Base-by-base conservation (phyloP, 2,797 vertebrate genomes). In the Denticeps clupeoides region DNA sequence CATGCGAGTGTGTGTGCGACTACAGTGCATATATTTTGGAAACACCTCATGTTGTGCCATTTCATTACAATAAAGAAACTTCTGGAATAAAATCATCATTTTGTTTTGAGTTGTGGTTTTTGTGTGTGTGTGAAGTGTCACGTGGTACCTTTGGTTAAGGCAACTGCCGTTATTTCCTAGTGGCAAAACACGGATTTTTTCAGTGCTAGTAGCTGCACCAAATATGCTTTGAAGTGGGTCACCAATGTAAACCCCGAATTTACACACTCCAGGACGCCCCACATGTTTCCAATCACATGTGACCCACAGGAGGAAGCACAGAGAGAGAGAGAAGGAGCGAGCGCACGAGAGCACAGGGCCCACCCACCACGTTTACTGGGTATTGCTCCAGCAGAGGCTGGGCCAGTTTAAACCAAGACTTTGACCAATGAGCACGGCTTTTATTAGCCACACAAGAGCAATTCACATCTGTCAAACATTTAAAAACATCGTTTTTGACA, bases 401-500 rank as follows among this genome's bases (percentile, higher is more conserved):
- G 51, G 68, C 68, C 67, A 62, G 70, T 71, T 77, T 72, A 71
- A 69, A 73, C 2, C 45, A 41, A 31, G 51, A 50, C 58, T 63
- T 35, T 58, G 55, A 49, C 50, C 41, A 45, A 65, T 63, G 45
- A 45, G 53, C 63, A 24, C 13, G 15, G 40, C 66, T 75, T 69
- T 70, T 72, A 49, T 49, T 56, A 63, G 65, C 58, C 60, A 49
- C 59, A 55, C 26, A 11, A 50, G 62, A 60, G 65, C 45, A 49
- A 48, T 68, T 62, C 65, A 44, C 58, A 58, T 64, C 61, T 48
- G 58, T 4, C 53, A 56, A 62, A 49, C 68, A 16, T 59, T 63
- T 59, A 45, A 50, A 70, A 69, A 75, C 75, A 70, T 71, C 41
- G 61, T 64, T 73, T 72, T 59, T 40, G 35, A 63, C 62, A 60